Evolutionary conservation across 2,888 invertebrate genomes (phyloP), one percentile per base, ranked within the genome.

Genomic region (Sialis fuliginosa): DNA sequence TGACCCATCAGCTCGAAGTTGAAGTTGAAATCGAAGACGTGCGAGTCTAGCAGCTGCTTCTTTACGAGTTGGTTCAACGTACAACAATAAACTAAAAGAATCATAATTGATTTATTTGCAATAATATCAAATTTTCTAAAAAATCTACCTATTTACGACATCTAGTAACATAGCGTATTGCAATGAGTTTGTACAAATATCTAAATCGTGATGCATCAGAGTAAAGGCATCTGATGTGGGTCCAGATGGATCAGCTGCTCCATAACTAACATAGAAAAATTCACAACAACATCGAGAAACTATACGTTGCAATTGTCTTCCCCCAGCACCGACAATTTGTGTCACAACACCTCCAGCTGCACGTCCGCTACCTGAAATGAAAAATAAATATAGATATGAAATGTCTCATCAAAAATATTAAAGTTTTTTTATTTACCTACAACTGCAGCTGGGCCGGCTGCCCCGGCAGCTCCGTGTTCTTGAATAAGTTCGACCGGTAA

Each of bases 221-320:
- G 95, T 96, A 63, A 98, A 95, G 2, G 93, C 91, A 70, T 98
- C 96, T 0, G 80, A 79, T 3, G 80, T 78, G 7, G 83, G 82
- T 12, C 70, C 73, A 1, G 77, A 73, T 49, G 81, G 80, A 57
- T 82, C 81, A 50, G 81, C 75, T 51, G 74, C 73, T 45, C 93
- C 93, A 61, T 91, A 95, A 51, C 86, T 84, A 45, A 89, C 91
- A 64, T 93, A 98, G 70, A 92, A 95, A 67, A 98, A 93, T 70
- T 97, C 96, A 67, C 97, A 98, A 60, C 89, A 89, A 68, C 98
- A 97, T 2, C 95, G 75, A 0, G 95, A 95, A 9, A 97, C 96
- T 54, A 98, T 97, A 48, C 98, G 74, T 70, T 98, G 97, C 13
- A 98, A 68, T 74, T 97, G 68, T 43, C 47, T 12, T 30, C 47